Base-by-base conservation (phyloP, 2,113 vertebrate genomes). In the Steatornis caripensis region DNA sequence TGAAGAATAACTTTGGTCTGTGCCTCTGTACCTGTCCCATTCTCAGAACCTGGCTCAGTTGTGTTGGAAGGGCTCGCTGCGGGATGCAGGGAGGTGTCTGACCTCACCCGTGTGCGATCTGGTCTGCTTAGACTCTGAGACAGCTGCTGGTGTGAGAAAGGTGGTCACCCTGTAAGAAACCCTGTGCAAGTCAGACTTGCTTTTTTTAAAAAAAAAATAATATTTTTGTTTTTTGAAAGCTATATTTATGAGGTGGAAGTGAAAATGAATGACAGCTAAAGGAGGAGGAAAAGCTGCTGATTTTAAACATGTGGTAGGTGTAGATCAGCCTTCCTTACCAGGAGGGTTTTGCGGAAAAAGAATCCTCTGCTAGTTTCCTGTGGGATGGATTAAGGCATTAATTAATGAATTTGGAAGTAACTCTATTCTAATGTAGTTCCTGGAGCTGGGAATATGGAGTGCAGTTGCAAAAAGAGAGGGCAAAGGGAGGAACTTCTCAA, bases 1-100 rank as follows among this genome's bases (percentile, higher is more conserved):
- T n/a, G 53, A 68, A 34, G 77, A 83, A 32, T 26, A 24, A 43
- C 30, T 79, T 49, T 57, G 15, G 4, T 49, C 11, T 61, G 69
- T 43, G 54, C 11, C 27, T 37, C 30, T 71, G 68, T 30, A 69
- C 49, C 62, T 53, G 69, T 29, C 21, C 54, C 3, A 0, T 39
- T 34, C 43, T 5, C 3, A 18, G 66, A 22, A 9, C 0, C 1
- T 8, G 65, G 23, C 41, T 65, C 0, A 0, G 24, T 22, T 17
- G 46, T 22, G 87, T 2, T 53, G 54, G 70, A 13, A 49, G 57
- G 2, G 11, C 20, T 75, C 0, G 1, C 43, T 41, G 80, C 0
- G 12, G 70, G 70, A 15, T 10, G 49, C 39, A 11, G 60, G 83
- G 87, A 68, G 36, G 43, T 22, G 51, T 75, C 34, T 68, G 90